phyloP scores from a whole-genome alignment of 2,797 vertebrate species.

The Buphagus erythrorhynchus region DNA sequence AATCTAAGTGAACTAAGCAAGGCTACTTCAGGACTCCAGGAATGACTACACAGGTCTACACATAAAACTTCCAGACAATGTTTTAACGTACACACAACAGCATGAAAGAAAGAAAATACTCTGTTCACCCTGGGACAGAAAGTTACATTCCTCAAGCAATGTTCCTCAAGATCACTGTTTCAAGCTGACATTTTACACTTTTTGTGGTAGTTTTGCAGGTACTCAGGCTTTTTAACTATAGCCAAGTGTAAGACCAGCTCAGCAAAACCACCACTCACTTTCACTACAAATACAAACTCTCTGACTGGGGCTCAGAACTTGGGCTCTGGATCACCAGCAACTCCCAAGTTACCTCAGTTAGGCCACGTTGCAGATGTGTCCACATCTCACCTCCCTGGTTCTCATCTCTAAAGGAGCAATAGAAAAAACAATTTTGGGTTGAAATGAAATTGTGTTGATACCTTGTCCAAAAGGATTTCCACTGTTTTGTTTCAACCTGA shows the following conservation, averaged over 20 bases:
- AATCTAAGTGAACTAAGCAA: not conserved
- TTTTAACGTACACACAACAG: not conserved
- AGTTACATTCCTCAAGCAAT: not conserved
- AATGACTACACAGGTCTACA: not conserved
- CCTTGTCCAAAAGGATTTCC: not conserved
- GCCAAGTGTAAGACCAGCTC: not conserved
- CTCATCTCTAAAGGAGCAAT: not conserved
- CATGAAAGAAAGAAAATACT: not conserved
- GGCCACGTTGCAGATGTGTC: rapidly evolving
- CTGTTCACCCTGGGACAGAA: not conserved
- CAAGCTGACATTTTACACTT: not conserved
- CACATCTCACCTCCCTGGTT: not conserved
- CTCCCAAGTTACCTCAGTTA: not conserved
- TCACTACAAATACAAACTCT: not conserved
- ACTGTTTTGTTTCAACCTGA: not conserved
- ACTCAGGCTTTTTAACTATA: not conserved
- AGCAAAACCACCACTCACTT: not conserved
- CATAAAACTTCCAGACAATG: not conserved
- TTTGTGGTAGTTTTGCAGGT: not conserved
- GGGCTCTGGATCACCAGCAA: not conserved
- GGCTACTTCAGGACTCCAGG: not conserved
- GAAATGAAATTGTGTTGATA: not conserved
- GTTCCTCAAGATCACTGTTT: not conserved
- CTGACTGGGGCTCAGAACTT: not conserved
- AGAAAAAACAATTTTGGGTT: rapidly evolving